A percentile compares a stretch with the other conserved stretches of the same genome.
phyloP scores from a whole-genome alignment of 2,888 invertebrate genomes.

The Nomada goodeniana region DNA sequence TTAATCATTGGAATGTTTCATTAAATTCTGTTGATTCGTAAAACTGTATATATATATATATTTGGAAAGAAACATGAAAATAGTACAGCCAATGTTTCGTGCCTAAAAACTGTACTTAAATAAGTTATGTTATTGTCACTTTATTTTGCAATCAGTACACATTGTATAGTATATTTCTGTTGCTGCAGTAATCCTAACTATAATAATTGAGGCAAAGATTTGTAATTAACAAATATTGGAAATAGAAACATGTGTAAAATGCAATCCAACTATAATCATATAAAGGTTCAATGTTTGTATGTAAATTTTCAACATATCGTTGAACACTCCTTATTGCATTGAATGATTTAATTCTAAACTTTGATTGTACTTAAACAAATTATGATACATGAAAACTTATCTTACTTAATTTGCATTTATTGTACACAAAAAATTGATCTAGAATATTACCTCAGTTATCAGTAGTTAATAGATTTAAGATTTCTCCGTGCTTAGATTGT shows the following conservation, averaged over 20 bases:
- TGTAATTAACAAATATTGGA: not conserved
- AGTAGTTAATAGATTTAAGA: slow-evolving; percentile 32
- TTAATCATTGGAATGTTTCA: slow-evolving; percentile 27
- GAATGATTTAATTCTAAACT: not conserved
- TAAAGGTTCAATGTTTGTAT: not conserved
- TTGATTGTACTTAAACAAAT: not conserved
- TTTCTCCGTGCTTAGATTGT: slow-evolving; percentile 37
- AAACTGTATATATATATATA: slow-evolving; percentile 42
- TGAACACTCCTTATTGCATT: not conserved
- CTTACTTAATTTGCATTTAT: not conserved
- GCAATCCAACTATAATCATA: not conserved
- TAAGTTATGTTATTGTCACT: slow-evolving; percentile 5
- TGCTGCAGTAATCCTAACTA: slow-evolving; percentile 44
- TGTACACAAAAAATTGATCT: not conserved
- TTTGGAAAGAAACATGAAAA: slow-evolving; percentile 31
- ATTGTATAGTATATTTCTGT: slow-evolving; percentile 10
- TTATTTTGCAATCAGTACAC: slow-evolving; percentile 8
- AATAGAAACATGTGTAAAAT: not conserved
- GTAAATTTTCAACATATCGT: not conserved
- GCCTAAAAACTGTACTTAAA: slow-evolving; percentile 1
- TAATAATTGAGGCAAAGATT: slow-evolving; percentile 42
- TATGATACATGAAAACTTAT: not conserved
- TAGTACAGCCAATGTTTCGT: slow-evolving; percentile 40
- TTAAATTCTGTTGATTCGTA: slow-evolving; percentile 35
- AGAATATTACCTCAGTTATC: slow-evolving; percentile 39